Percentiles rank a stretch among this genome's conserved stretches.
Evolutionary conservation across 2,113 vertebrate genomes (phyloP).

Genomic region (Phaetusa simplex): DNA sequence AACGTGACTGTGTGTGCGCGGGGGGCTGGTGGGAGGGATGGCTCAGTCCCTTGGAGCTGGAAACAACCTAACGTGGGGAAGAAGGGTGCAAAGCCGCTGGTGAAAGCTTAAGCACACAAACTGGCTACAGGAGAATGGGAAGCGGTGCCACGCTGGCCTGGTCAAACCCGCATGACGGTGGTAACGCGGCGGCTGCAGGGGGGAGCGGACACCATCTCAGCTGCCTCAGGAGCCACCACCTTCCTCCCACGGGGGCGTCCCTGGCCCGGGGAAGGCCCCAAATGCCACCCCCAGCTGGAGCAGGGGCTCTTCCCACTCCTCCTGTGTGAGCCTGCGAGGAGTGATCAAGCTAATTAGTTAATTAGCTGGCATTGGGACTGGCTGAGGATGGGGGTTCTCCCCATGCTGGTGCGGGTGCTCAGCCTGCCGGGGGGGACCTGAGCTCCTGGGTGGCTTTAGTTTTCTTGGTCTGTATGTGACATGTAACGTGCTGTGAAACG

Average conservation of each 20-base stretch:
- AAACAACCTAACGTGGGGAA: not conserved
- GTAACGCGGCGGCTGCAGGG: not conserved
- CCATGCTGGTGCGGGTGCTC: not conserved
- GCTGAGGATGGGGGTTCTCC: not conserved
- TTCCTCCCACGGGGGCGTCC: not conserved
- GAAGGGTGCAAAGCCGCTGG: not conserved
- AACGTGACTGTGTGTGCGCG: not conserved
- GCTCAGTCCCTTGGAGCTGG: not conserved
- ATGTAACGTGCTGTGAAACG: rapidly evolving
- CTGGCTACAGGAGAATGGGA: not conserved
- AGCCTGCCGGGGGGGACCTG: not conserved
- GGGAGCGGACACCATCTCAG: not conserved
- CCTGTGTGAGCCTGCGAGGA: not conserved
- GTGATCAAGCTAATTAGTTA: not conserved
- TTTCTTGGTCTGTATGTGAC: not conserved
- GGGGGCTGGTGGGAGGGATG: not conserved
- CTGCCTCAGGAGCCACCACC: not conserved
- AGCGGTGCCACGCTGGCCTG: not conserved
- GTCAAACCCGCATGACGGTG: not conserved
- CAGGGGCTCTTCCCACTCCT: not conserved
- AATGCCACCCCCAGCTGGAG: not conserved
- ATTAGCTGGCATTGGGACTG: not conserved
- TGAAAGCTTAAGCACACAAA: not conserved
- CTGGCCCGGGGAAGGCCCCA: not conserved
- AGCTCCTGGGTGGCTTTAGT: not conserved